phyloP scores from a whole-genome alignment of 2,113 vertebrate species.

The Rhagologus leucostigma region DNA sequence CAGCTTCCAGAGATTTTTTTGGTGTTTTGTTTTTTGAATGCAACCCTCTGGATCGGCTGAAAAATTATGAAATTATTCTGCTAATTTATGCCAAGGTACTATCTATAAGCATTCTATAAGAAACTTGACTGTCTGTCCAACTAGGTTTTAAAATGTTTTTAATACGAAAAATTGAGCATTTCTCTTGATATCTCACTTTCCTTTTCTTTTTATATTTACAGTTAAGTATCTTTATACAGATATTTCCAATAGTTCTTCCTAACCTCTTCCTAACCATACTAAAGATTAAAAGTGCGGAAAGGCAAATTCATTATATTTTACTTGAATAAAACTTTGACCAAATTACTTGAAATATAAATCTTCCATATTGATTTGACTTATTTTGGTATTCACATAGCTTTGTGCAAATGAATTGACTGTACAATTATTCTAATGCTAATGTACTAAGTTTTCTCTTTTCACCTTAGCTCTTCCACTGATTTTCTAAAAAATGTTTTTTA shows the following conservation, averaged over 20 bases:
- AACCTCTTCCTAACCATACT: background rate
- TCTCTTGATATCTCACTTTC: background rate
- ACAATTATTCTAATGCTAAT: background rate
- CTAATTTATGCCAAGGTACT: background rate
- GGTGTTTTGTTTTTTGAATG: background rate
- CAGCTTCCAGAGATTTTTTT: background rate
- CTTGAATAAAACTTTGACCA: background rate
- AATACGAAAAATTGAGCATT: background rate
- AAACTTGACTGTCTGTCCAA: background rate
- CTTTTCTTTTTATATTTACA: background rate
- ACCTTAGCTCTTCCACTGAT: background rate
- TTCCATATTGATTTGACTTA: background rate
- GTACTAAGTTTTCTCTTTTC: background rate
- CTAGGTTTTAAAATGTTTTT: background rate
- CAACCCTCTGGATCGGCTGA: background rate
- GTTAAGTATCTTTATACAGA: background rate
- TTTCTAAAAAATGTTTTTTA: background rate
- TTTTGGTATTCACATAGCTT: background rate
- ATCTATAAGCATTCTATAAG: background rate
- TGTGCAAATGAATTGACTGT: background rate
- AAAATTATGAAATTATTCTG: background rate
- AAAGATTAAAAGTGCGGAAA: background rate
- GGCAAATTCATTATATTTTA: background rate
- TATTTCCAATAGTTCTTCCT: background rate
- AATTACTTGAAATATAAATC: background rate